These are phyloP conservation scores for Xiphophorus hellerii DNA, from an alignment of 2,113 vertebrate species.

Conservation along the genomic window DNA sequence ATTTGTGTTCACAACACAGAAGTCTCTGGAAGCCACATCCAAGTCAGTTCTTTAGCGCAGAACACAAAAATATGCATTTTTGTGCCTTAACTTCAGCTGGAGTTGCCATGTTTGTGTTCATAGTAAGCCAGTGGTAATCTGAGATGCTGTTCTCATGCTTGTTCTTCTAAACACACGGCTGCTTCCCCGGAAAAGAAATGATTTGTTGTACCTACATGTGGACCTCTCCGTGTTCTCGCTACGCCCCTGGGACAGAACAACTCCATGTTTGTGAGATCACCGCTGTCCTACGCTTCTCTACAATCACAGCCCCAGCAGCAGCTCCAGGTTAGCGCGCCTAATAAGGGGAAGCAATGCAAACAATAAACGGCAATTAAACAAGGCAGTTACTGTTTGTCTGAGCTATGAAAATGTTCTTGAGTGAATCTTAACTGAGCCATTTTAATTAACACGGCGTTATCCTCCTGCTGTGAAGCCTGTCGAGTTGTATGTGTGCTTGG, in stretches of 20 bases:
- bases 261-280: neutral
- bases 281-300: neutral
- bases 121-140: neutral
- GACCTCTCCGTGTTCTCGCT: neutral
- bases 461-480: neutral
- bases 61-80: too few relatives aligned
- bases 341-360: conserved; percentile 29
- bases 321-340: conserved; percentile 13
- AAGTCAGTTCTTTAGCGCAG: too few relatives aligned
- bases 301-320: neutral
- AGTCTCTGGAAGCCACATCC: too few relatives aligned
- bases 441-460: conserved; percentile 21
- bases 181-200: conserved; percentile 14
- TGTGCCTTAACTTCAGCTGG: too few relatives aligned
- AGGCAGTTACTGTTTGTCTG: conserved; percentile 8
- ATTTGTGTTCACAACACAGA: too few relatives aligned
- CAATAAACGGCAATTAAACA: conserved; percentile 27
- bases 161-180: conserved; percentile 10
- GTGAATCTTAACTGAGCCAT: conserved; percentile 1
- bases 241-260: conserved; percentile 10
- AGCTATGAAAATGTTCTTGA: neutral
- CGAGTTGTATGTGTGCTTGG: too few relatives aligned
- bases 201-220: conserved; percentile 10
- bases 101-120: too few relatives aligned
- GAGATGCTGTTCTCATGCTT: too few relatives aligned